Conservation (phyloP, 1,140 invertebrate species). For the Hetaerina americana region DNA sequence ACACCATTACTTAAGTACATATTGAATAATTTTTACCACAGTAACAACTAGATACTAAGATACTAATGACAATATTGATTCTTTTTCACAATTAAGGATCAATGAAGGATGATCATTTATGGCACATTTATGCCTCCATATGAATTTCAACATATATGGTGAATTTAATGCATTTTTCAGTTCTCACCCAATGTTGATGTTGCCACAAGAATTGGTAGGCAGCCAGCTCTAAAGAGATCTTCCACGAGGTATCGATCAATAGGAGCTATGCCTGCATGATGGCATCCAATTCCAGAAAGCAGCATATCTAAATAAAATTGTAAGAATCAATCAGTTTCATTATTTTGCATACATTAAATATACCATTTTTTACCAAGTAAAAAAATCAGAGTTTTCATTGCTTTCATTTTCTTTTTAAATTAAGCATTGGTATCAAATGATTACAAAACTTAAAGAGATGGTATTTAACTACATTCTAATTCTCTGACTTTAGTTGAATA, state of each 20-base stretch:
- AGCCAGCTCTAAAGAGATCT: constrained; percentile 44
- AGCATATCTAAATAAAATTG: constrained; percentile 31
- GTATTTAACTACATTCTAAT: too few species aligned
- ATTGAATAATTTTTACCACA: too few species aligned
- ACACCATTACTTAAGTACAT: too few species aligned
- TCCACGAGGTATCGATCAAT: constrained; percentile 46
- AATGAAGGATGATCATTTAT: too few species aligned
- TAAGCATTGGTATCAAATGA: too few species aligned
- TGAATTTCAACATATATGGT: neutral
- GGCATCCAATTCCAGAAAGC: constrained; percentile 51
- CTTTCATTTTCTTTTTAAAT: too few species aligned
- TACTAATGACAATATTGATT: too few species aligned
- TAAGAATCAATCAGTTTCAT: constrained; percentile 3
- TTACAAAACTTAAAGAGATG: too few species aligned
- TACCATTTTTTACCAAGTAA: neutral
- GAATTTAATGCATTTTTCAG: neutral
- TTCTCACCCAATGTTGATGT: constrained; percentile 48
- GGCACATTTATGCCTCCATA: too few species aligned
- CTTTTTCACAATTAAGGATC: too few species aligned
- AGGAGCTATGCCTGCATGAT: constrained; percentile 59
- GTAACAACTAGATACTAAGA: too few species aligned
- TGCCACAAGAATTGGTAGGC: constrained; percentile 51
- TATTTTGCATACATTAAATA: constrained; percentile 4
- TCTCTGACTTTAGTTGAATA: too few species aligned
- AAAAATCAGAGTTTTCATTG: constrained; percentile 9